Evolutionary conservation across 1,140 invertebrate species (phyloP).

Genomic region (Drosophila orena): DNA sequence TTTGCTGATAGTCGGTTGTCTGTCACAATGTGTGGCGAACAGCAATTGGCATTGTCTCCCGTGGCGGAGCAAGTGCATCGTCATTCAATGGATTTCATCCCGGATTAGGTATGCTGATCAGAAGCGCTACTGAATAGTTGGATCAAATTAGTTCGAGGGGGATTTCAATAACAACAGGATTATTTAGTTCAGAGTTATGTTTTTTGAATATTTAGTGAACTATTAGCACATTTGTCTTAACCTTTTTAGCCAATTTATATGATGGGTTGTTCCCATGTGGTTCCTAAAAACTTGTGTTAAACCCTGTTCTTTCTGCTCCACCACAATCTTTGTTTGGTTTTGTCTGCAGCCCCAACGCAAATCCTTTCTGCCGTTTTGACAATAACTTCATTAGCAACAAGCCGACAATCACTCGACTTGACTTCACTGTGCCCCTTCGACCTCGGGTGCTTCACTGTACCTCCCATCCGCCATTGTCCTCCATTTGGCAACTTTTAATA

Average conservation of each 20-base stretch:
- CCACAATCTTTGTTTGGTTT: conserved; percentile 12
- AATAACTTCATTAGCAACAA: conserved; percentile 65
- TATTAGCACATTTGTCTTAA: no score
- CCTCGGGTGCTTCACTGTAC: neutral
- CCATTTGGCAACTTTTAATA: conserved; percentile 57
- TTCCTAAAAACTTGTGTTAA: no score
- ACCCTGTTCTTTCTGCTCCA: neutral
- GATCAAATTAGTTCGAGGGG: conserved; percentile 7
- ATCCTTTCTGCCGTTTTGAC: conserved; percentile 43
- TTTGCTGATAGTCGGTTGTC: conserved; percentile 32
- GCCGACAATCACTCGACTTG: conserved; percentile 53
- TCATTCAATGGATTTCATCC: conserved; percentile 5
- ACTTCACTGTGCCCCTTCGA: conserved; percentile 14
- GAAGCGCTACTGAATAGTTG: conserved; percentile 8
- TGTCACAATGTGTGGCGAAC: conserved; percentile 39
- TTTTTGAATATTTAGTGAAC: no score
- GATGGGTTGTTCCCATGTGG: neutral
- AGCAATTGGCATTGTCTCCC: conserved; percentile 26
- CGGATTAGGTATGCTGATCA: conserved; percentile 32
- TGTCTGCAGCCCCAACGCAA: conserved; percentile 10
- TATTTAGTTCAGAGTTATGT: no score
- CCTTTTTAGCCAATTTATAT: neutral
- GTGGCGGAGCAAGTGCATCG: conserved; percentile 17
- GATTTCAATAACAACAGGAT: neutral
- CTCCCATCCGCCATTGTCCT: neutral